Evolutionary conservation across 2,113 vertebrate genomes (phyloP).

Genomic region (Puntigrus tetrazona): DNA sequence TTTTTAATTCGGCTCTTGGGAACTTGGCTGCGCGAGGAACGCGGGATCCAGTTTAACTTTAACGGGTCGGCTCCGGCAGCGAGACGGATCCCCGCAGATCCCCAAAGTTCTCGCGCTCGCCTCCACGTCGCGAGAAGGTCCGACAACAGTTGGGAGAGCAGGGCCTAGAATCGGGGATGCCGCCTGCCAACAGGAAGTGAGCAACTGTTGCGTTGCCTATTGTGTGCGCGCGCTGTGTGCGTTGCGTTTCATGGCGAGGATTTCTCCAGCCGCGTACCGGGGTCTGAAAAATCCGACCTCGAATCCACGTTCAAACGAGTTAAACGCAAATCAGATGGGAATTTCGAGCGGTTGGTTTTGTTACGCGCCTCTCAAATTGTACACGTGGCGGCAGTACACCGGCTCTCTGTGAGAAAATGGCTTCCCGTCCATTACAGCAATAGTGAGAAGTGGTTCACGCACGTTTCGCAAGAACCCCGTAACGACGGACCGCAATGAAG

Average conservation of each 20-base stretch:
- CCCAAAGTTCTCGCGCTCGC: not conserved
- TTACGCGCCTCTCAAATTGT: constrained; percentile 44
- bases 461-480: not conserved
- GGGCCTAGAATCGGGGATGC: constrained; percentile 50
- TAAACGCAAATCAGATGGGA: not conserved
- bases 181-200: constrained; percentile 57
- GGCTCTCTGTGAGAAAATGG: constrained; percentile 51
- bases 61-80: not conserved
- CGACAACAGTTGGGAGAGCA: constrained; percentile 42
- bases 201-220: constrained; percentile 54
- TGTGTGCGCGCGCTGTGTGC: constrained; percentile 6
- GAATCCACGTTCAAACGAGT: constrained; percentile 9
- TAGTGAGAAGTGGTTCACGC: not conserved
- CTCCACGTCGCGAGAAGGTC: constrained; percentile 12
- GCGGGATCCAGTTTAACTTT: not conserved
- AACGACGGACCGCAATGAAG: not conserved
- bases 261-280: not conserved
- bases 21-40: not conserved
- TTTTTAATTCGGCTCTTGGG: not conserved
- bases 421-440: constrained; percentile 40
- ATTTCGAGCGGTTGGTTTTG: not conserved
- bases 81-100: not conserved
- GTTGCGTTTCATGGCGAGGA: not conserved
- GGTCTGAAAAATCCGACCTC: constrained; percentile 17
- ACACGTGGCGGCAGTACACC: constrained; percentile 55